Base-by-base conservation (phyloP, 1,140 invertebrate species). In the Metaphire vulgaris region DNA sequence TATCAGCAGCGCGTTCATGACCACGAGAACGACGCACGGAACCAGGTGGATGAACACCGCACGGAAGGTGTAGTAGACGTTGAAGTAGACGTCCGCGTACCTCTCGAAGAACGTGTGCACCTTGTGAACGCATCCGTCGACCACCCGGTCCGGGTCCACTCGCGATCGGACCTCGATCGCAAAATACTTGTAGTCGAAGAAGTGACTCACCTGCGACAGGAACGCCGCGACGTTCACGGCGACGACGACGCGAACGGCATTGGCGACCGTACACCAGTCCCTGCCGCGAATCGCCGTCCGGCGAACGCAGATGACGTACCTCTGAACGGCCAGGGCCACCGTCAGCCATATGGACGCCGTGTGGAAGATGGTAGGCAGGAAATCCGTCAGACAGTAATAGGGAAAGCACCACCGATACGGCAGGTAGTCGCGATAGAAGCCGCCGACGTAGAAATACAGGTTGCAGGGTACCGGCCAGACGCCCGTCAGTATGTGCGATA, bases 1-100 rank as follows among this genome's bases (percentile, higher is more conserved):
- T 82, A 96, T 96, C 0, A 98, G 89, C 12, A 97, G 87, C 0
- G 92, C 89, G 85, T 97, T 98, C 26, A 98, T 89, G 0, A 94
- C 91, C 0, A 97, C 92, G 14, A 98, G 89, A 1, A 92, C 90
- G 1, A 93, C 90, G 87, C 95, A 97, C 0, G 95, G 95, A 29
- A 95, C 86, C 75, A 95, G 86, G 83, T 97, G 93, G n/a, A 97
- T 94, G 86, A 94, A 96, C 16, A 97, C 85, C 2, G 96, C 92
- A 1, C 95, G 89, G 84, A 96, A 96, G 80, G 90, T 89, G 84
- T 83, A 95, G 86, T 94, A 96, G 1, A 90, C 86, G 41, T 90
- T 91, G 86, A 90, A 95, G 85, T 95, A 96, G 0, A 91, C 83
- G 81, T 92, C 89, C 64, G 83, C 0, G 90, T 90, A 1, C 41